Evolutionary conservation across 2,113 vertebrate species (phyloP), one percentile per base, ranked within the genome.

Genomic region (Hypocryptadius cinnamomeus): DNA sequence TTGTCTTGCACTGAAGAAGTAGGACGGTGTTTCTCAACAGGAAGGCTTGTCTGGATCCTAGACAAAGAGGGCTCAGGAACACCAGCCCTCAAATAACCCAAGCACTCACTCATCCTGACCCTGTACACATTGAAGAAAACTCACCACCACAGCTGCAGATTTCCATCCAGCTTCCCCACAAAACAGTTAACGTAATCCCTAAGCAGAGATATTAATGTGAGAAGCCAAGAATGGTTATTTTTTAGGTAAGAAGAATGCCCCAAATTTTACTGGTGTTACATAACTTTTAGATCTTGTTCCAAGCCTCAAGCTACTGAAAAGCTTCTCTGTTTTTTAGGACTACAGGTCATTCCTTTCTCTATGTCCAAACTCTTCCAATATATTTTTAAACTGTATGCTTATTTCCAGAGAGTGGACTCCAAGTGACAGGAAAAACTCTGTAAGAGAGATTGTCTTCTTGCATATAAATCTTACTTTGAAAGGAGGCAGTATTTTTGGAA

Each of bases 41-140:
- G 90, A 96, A 96, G 78, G 60, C 82, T 83, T 51, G 76, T 87
- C 90, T 94, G 74, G 89, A 96, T 89, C 69, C 60, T 79, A 95
- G 92, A 95, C 82, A 60, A 68, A 87, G 72, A 95, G 57, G 56
- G 68, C 92, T 97, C 86, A 94, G 91, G 97, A 93, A 69, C 89
- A 86, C 51, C 31, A 96, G 94, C 86, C 97, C 96, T 97, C 95
- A 96, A 97, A 97, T 97, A 97, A 97, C 94, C 89, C 86, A 93
- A 19, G n/a, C 57, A 53, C 79, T 89, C 27, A 7, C 60, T 81
- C 79, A 85, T 59, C 44, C 72, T 3, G 2, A 47, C 33, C 61
- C 70, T 78, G 51, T 51, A 71, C 37, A 90, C 69, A n/a, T 14
- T 83, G 27, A 86, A 70, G 79, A 85, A 84, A 87, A 60, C 22